phyloP scores from a whole-genome alignment of 2,113 vertebrate genomes.

The Pipa parva region DNA sequence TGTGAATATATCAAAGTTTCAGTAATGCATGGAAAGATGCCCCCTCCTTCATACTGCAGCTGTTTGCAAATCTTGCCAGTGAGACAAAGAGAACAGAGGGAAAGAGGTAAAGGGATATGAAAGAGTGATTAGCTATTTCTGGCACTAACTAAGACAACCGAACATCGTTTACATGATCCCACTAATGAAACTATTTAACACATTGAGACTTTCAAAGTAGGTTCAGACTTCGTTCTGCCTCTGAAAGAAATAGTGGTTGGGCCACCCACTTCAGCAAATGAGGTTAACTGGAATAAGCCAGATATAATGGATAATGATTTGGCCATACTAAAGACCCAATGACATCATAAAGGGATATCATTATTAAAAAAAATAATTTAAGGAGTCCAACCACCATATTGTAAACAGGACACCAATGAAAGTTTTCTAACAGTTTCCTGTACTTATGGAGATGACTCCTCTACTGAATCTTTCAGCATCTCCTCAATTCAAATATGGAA shows the following conservation, averaged over 20 bases:
- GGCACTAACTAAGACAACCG: neutral
- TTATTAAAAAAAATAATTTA: too few species aligned
- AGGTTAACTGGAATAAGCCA: neutral
- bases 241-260: neutral
- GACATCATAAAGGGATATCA: too few species aligned
- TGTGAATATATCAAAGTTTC: conserved; percentile 13
- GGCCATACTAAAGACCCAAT: too few species aligned
- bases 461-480: too few species aligned
- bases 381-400: too few species aligned
- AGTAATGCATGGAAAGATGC: conserved; percentile 1
- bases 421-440: too few species aligned
- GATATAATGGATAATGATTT: neutral
- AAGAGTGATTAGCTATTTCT: neutral
- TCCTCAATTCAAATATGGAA: too few species aligned
- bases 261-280: neutral
- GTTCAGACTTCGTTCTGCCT: neutral
- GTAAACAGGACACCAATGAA: too few species aligned
- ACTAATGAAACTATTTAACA: neutral
- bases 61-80: conserved; percentile 19
- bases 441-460: too few species aligned
- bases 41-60: conserved; percentile 11
- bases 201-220: too few species aligned
- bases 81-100: neutral
- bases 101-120: neutral
- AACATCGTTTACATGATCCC: conserved; percentile 1